Conservation (phyloP, 2,797 vertebrate genomes). For the Stomatorhinus walkeri region DNA sequence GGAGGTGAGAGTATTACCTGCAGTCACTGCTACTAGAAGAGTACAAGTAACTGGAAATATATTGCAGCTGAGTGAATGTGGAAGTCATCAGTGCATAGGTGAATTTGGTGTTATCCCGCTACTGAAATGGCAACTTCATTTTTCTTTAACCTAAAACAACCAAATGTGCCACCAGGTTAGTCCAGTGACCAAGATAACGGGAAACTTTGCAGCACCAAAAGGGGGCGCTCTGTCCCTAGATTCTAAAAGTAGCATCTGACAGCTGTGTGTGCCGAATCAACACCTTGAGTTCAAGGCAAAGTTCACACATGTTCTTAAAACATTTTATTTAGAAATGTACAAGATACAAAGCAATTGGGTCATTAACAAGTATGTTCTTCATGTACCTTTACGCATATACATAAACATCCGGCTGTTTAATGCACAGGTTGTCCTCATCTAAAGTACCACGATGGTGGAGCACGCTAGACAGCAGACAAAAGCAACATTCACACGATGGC, state of each 20-base stretch:
- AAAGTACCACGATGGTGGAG: conserved; percentile 27
- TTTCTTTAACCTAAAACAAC: background rate
- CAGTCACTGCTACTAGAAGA: background rate
- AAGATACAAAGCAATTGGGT: conserved; percentile 19
- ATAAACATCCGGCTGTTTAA: conserved; percentile 36
- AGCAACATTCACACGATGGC: conserved; percentile 27
- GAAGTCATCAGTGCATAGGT: background rate
- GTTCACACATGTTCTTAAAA: background rate
- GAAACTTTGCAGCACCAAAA: background rate
- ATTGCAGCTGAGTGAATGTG: background rate
- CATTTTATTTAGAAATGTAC: conserved; percentile 23
- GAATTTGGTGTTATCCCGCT: background rate
- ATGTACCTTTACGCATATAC: conserved; percentile 55
- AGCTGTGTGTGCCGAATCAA: background rate
- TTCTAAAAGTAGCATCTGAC: background rate
- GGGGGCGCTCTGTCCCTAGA: background rate
- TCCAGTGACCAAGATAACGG: background rate
- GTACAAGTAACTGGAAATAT: background rate
- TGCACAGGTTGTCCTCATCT: background rate
- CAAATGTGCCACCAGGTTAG: background rate
- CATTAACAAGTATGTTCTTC: conserved; percentile 61
- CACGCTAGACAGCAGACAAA: conserved; percentile 39
- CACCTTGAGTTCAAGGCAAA: background rate
- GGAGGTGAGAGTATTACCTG: background rate
- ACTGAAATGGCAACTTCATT: background rate